These are phyloP conservation scores for Scotopteryx bipunctaria DNA, from an alignment of 2,888 invertebrate species.

Conservation along the genomic window DNA sequence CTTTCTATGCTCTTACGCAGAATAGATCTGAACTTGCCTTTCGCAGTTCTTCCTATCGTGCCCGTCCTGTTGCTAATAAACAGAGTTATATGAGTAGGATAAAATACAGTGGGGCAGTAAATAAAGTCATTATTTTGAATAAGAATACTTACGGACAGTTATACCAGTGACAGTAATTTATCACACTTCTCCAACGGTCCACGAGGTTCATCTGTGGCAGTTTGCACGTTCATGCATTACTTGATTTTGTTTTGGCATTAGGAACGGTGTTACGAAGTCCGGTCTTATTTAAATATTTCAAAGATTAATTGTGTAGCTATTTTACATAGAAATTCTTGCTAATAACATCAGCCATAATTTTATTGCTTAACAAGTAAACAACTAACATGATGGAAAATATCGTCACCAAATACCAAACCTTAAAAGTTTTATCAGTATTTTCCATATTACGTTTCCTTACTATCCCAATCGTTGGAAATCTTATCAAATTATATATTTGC, in stretches of 20 bases:
- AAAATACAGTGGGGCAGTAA: background rate
- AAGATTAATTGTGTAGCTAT: background rate
- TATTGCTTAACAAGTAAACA: constrained; percentile 3
- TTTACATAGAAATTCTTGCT: background rate
- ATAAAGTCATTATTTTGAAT: background rate
- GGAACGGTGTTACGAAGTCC: background rate
- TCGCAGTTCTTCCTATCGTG: background rate
- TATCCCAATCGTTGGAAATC: constrained; percentile 26
- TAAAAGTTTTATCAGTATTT: constrained; percentile 6
- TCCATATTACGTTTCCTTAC: constrained; percentile 27
- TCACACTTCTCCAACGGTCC: constrained; percentile 48
- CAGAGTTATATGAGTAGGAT: background rate
- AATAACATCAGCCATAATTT: background rate
- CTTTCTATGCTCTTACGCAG: too few species aligned
- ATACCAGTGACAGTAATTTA: constrained; percentile 65
- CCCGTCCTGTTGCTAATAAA: background rate
- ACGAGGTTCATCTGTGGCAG: constrained; percentile 49
- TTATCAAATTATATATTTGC: constrained; percentile 43
- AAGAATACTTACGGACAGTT: constrained; percentile 26
- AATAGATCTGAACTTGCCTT: background rate
- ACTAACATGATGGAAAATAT: constrained; percentile 4
- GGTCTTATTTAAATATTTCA: background rate
- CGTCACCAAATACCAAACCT: background rate
- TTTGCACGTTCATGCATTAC: constrained; percentile 15
- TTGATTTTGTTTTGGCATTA: constrained; percentile 4